Percentiles rank a stretch among this genome's conserved stretches.
Evolutionary conservation across 2,113 vertebrate species (phyloP).

Genomic region (Thalassoma bifasciatum): DNA sequence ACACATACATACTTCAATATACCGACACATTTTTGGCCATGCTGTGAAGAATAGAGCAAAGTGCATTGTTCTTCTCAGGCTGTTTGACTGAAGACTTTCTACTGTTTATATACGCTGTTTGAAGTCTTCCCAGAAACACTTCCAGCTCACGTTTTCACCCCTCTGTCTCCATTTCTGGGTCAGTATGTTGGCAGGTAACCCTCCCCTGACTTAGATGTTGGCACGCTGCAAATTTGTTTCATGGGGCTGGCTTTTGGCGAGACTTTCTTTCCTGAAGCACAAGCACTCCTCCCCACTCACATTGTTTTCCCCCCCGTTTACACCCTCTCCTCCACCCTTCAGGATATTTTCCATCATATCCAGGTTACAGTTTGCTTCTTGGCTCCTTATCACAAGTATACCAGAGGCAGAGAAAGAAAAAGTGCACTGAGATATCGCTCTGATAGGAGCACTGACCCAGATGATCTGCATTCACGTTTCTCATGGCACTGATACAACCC

Average conservation of each 20-base stretch:
- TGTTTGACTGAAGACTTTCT: conserved; percentile 47
- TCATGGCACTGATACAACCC: neutral
- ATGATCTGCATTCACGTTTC: conserved; percentile 16
- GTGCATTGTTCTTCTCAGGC: conserved; percentile 55
- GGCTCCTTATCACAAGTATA: conserved; percentile 47
- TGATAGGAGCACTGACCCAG: conserved; percentile 47
- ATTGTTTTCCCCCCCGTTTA: conserved; percentile 69
- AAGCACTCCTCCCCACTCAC: too few species aligned
- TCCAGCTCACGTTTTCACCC: conserved; percentile 30
- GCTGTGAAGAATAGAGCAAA: conserved; percentile 43
- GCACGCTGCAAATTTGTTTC: conserved; percentile 37
- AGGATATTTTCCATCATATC: conserved; percentile 55
- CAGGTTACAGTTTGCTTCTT: conserved; percentile 56
- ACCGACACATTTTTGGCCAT: conserved; percentile 63
- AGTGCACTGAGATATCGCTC: conserved; percentile 37
- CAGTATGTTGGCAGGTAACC: conserved; percentile 65
- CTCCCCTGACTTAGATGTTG: conserved; percentile 42
- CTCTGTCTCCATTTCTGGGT: conserved; percentile 65
- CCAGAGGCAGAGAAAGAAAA: conserved; percentile 28
- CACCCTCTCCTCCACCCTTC: conserved; percentile 6
- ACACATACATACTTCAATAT: conserved; percentile 53
- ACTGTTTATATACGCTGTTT: conserved; percentile 57
- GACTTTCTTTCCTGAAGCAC: conserved; percentile 62
- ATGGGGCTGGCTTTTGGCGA: conserved; percentile 54
- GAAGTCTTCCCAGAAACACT: conserved; percentile 54